Evolutionary conservation across 2,797 vertebrate genomes (phyloP).

Genomic region (Microchirus variegatus): DNA sequence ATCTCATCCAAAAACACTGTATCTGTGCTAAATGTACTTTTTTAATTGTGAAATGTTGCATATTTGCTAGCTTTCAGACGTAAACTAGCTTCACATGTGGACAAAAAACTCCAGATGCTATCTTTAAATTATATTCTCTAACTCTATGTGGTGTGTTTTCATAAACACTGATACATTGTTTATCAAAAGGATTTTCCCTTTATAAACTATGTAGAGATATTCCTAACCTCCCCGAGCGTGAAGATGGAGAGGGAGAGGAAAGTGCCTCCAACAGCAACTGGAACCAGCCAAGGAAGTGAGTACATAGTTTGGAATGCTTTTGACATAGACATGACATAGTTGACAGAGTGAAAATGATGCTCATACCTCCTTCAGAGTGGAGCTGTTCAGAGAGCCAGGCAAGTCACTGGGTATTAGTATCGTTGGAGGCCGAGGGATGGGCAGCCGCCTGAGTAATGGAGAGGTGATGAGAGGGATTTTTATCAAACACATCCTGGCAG

Average conservation of each 20-base stretch:
- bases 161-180: no score
- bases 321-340: slow-evolving; percentile 2
- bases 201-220: slow-evolving; percentile 70
- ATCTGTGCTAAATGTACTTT: no score
- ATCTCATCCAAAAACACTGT: no score
- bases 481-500: slow-evolving; percentile 96
- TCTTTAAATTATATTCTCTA: no score
- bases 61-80: no score
- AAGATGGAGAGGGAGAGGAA: slow-evolving; percentile 99
- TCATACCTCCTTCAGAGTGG: slow-evolving; percentile 82
- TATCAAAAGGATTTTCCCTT: neutral
- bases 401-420: slow-evolving; percentile 98
- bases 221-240: slow-evolving; percentile 93
- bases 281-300: slow-evolving; percentile 93
- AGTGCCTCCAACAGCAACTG: slow-evolving; percentile 90
- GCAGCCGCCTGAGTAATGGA: slow-evolving; percentile 94
- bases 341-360: slow-evolving; percentile 1
- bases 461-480: slow-evolving; percentile 99
- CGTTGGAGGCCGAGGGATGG: slow-evolving; percentile 97
- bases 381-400: slow-evolving; percentile 91
- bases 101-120: no score
- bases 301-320: slow-evolving; percentile 2
- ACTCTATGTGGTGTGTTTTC: no score
- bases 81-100: no score
- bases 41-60: no score